A percentile compares a stretch with the other conserved stretches of the same genome.
These are phyloP conservation scores for Tonatia bakeri DNA, from an alignment of 2,113 vertebrate genomes.

Conservation along the genomic window DNA sequence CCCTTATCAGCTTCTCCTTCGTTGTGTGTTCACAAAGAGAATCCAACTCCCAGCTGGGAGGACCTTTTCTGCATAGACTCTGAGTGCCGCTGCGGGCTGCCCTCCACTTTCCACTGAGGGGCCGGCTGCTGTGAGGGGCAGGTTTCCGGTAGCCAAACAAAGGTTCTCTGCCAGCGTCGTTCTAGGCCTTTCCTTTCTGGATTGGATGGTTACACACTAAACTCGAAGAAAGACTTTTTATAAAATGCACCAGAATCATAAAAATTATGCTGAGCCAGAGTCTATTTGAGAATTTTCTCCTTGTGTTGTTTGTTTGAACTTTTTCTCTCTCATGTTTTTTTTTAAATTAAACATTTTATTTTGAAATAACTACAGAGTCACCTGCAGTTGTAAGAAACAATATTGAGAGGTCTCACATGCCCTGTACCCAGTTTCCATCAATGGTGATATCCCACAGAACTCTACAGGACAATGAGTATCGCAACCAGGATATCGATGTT, in stretches of 20 bases:
- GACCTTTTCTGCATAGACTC: background rate
- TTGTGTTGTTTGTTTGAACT: background rate
- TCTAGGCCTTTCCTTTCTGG: background rate
- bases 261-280: background rate
- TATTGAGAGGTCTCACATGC: background rate
- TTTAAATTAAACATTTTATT: background rate
- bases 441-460: background rate
- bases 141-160: background rate
- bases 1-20: background rate
- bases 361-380: background rate
- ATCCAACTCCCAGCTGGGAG: background rate
- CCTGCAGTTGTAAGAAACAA: background rate
- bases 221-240: background rate
- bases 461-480: background rate
- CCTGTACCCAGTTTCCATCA: background rate
- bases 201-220: background rate
- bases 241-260: background rate
- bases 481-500: background rate
- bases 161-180: background rate
- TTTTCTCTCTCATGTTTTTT: background rate
- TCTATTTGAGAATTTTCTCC: background rate
- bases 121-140: background rate
- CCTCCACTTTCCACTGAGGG: background rate
- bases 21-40: background rate
- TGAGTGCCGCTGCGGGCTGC: background rate